Base-by-base conservation (phyloP, 2,113 vertebrate species). In the Tylochromis polylepis region DNA sequence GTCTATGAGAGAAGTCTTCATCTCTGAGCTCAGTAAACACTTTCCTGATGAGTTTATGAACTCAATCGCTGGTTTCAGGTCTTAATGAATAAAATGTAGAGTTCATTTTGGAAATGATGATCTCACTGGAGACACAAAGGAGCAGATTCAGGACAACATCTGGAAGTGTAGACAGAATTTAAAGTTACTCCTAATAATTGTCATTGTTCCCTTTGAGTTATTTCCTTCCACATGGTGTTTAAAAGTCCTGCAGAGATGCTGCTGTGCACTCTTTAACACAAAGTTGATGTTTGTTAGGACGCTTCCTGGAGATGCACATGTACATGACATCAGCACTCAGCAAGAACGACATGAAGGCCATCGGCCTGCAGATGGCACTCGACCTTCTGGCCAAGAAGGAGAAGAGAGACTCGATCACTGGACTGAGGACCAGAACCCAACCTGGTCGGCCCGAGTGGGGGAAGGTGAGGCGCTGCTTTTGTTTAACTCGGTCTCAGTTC, bases 261-360 rank as follows among this genome's bases (percentile, higher is more conserved):
- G 14, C 43, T 20, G 43, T 49, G 41, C 41, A 2, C 41, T 20
- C 6, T 1, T 51, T 77, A 49, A 77, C 70, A 31, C n/a, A 34
- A 55, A 29, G 41, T 0, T 77, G 27, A 36, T 88, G 60, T 11
- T 41, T 34, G 1, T 0, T 91, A 98, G 97, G 96, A 20, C 85
- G 89, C 2, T 98, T 99, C 91, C 83, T 98, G 93, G 98, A 99
- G 95, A 96, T 98, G 97, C 97, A 98, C 83, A 96, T 98, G 97
- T 98, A 97, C 93, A 96, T 98, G 97, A 98, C 97, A 0, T 97
- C 98, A 0, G 97, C 97, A 0, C 96, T 98, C 80, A 82, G 96
- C 87, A 97, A 96, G 95, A 98, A 97, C 0, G 98, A 98, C 91
- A 95, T 98, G 97, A 98, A 97, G 93, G 98, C 97, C 36, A 96